These are phyloP conservation scores for Mus minutoides DNA, from an alignment of 2,797 vertebrate species.

Conservation along the genomic window DNA sequence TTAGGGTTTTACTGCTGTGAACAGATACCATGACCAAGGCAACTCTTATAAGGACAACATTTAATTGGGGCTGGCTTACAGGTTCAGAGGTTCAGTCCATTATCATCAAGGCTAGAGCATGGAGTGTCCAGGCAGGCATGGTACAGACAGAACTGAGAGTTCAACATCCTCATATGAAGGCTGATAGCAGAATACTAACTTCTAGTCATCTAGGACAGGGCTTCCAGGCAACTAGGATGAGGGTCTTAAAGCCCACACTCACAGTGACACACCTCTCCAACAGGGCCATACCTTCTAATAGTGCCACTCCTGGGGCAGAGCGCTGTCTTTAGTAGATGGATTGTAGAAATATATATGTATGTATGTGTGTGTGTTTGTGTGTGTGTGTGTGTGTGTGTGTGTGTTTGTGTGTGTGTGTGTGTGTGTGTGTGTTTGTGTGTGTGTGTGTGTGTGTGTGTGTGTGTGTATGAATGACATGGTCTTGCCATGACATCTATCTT, in stretches of 20 bases:
- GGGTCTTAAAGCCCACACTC: background rate
- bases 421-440: too few relatives aligned
- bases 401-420: too few relatives aligned
- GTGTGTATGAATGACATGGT: too few relatives aligned
- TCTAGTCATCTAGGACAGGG: background rate
- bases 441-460: too few relatives aligned
- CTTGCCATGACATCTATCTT: background rate
- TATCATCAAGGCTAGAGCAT: background rate
- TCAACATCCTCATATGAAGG: background rate
- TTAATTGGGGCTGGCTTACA: background rate
- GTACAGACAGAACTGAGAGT: background rate
- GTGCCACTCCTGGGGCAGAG: background rate
- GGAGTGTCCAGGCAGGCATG: background rate
- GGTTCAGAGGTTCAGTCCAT: background rate
- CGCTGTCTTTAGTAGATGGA: background rate
- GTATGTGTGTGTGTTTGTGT: too few relatives aligned
- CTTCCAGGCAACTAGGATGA: background rate
- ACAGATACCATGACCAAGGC: background rate
- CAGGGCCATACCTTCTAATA: background rate
- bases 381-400: too few relatives aligned
- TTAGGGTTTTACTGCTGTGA: background rate
- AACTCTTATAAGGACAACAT: background rate
- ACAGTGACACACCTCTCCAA: background rate
- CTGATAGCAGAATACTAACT: background rate
- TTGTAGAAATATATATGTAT: too few relatives aligned